A percentile compares a stretch with the other conserved stretches of the same genome.
Conservation (phyloP, 2,888 invertebrate species). For the Odontothrips loti region DNA sequence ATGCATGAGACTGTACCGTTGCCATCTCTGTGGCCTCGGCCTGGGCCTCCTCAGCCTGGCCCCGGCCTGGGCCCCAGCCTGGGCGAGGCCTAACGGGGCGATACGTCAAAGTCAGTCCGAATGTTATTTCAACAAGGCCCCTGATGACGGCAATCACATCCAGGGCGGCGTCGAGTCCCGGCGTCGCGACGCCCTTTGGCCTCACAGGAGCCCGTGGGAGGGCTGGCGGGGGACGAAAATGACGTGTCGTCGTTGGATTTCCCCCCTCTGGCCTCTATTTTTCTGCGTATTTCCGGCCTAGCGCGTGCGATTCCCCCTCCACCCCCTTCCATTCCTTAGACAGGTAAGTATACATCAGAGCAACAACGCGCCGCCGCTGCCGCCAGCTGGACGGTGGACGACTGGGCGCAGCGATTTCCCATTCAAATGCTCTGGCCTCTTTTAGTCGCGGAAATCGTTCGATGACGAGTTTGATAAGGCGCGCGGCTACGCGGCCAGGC, state of each 20-base stretch:
- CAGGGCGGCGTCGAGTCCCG: not conserved
- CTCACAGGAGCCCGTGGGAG: not conserved
- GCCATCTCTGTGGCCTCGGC: no score
- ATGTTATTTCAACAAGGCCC: constrained; percentile 16
- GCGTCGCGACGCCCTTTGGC: not conserved
- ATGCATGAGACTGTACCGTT: not conserved
- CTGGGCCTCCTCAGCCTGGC: no score
- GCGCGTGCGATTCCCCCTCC: not conserved
- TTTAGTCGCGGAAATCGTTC: no score
- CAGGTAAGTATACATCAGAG: no score
- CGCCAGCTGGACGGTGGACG: no score
- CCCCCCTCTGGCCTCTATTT: not conserved
- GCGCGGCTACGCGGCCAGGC: no score
- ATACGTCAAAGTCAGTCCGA: constrained; percentile 11
- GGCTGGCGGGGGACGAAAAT: no score
- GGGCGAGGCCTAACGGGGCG: not conserved
- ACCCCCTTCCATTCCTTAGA: not conserved
- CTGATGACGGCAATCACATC: constrained; percentile 18
- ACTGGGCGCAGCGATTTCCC: no score
- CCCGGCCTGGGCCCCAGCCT: no score
- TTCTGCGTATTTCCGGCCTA: not conserved
- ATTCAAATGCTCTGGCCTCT: no score
- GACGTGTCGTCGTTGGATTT: not conserved
- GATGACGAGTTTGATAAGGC: no score
- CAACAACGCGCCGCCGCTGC: no score